These are phyloP conservation scores for Magallana angulata DNA, from an alignment of 1,140 invertebrate species.

Conservation along the genomic window DNA sequence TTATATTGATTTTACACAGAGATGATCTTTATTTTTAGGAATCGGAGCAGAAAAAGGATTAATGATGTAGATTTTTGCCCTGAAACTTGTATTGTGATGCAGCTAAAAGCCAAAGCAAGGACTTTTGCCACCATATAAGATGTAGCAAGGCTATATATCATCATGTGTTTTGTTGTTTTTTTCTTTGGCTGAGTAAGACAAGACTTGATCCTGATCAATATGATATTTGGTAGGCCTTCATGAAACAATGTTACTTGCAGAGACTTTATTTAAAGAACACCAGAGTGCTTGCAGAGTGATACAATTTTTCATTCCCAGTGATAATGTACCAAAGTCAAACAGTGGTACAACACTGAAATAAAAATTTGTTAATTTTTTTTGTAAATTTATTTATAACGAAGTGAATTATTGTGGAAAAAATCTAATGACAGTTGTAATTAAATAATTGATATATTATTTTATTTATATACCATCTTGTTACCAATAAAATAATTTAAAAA, in stretches of 20 bases:
- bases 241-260: background rate
- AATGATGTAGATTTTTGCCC: conserved; percentile 10
- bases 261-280: background rate
- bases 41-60: conserved; percentile 21
- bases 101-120: conserved; percentile 27
- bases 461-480: conserved; percentile 32
- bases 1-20: background rate
- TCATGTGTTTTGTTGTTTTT: no score
- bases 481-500: conserved; percentile 19
- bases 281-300: background rate
- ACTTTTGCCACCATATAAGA: background rate
- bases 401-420: background rate
- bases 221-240: conserved; percentile 5
- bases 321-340: background rate
- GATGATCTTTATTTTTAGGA: conserved; percentile 11
- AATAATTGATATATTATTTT: background rate
- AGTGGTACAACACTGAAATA: background rate
- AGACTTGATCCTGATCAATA: background rate
- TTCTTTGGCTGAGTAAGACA: background rate
- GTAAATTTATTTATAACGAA: background rate
- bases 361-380: background rate
- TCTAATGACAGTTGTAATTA: conserved; percentile 2
- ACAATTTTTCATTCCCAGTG: background rate
- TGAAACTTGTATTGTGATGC: background rate
- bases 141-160: background rate